Conservation (phyloP, 1,140 invertebrate genomes). For the Tetramorium parvispinum region DNA sequence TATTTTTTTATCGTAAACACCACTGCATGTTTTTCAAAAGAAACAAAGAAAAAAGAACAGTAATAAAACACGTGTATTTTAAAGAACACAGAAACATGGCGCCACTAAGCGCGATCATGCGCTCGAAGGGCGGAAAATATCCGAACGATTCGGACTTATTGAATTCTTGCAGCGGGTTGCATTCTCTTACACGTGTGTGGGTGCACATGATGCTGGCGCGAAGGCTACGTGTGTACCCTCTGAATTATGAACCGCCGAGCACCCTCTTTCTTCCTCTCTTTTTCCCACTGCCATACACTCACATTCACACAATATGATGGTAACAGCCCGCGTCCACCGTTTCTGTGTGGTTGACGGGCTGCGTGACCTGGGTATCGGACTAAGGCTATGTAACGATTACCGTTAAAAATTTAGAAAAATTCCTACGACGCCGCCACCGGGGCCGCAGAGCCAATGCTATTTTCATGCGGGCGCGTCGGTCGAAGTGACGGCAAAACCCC, state of each 20-base stretch:
- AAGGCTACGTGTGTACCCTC: conserved; percentile 34
- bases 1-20: neutral
- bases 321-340: conserved; percentile 14
- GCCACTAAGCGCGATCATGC: neutral
- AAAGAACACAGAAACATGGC: conserved; percentile 29
- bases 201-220: conserved; percentile 3
- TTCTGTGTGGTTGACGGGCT: conserved; percentile 43
- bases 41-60: neutral
- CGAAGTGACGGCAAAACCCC: neutral
- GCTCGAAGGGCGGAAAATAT: conserved; percentile 59
- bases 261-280: neutral
- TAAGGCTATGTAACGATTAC: conserved; percentile 69
- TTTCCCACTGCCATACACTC: neutral
- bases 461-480: conserved; percentile 55
- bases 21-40: neutral
- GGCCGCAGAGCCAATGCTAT: conserved; percentile 60
- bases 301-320: conserved; percentile 2
- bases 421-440: conserved; percentile 17
- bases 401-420: conserved; percentile 75
- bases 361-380: conserved; percentile 71
- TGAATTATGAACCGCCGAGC: conserved; percentile 28
- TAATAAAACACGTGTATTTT: neutral
- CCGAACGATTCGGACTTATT: conserved; percentile 61
- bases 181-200: conserved; percentile 28
- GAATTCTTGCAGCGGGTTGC: conserved; percentile 57